Base-by-base conservation (phyloP, 2,113 vertebrate species). In the Poeciliopsis turrubarensis region DNA sequence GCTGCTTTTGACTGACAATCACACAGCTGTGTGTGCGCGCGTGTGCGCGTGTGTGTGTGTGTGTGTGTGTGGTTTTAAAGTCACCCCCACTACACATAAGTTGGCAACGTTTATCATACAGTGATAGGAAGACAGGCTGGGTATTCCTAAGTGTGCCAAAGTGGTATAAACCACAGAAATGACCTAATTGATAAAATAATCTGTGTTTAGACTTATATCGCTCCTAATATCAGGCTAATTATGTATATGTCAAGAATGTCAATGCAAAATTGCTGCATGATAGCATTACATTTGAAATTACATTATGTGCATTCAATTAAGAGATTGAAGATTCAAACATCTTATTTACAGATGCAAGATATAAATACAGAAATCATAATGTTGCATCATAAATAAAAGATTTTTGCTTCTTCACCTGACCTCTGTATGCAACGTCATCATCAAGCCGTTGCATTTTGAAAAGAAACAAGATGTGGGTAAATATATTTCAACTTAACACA, bases 1-100 rank as follows among this genome's bases (percentile, higher is more conserved):
- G 70, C 65, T 57, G 71, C n/a, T 81, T 61, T 78, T 90, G 81
- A 89, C 85, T 91, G 78, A 75, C 73, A 89, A 85, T 87, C 86
- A 80, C 54, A 41, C 62, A 60, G 17, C 66, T 70, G 61, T 73
- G 72, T 70, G 62, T 60, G 61, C 25, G 26, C 10, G 34, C 19
- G 51, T 13, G 37, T 9, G 30, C 2, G 51, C 12, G 47, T 19
- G 31, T 7, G 29, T 26, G n/a, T n/a, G 29, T 29, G 29, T 29
- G 29, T 29, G 29, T 29, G 70, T 15, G 39, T 7, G 63, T 2
- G 1, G 54, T 41, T 37, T 1, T 60, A 65, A 83, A 69, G 69
- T 64, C 47, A 70, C 75, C 79, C 68, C 77, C 1, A 70, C 72
- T 68, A 54, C 65, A 78, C 64, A 91, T 77, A 83, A 51, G 37